Evolutionary conservation across 2,113 vertebrate species (phyloP), one percentile per base, ranked within the genome.

Genomic region (Callochromis pleurospilus): DNA sequence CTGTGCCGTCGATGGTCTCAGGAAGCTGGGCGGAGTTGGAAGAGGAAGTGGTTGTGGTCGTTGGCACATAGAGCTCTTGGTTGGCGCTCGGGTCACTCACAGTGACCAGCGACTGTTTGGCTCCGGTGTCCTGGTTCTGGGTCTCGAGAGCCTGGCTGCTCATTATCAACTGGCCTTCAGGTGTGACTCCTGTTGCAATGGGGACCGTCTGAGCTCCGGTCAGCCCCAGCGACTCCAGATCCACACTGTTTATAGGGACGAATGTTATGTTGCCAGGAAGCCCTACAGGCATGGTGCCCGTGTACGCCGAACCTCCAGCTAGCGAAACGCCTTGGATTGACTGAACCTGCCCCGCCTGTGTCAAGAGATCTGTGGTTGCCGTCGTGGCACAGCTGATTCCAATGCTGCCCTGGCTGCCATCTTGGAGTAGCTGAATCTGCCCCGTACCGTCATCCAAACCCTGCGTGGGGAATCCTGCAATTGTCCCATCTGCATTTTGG

Each of bases 201-300:
- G 97, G 94, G 26, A 96, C 94, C 1, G 95, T 97, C 96, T 99
- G 98, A 92, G 99, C 96, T 84, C 98, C 97, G 5, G 98, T 97
- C 84, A 99, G 97, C 94, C 99, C 99, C 91, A 99, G 96, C 85
- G 98, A 99, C 97, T 99, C 98, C 95, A 99, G 96, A 95, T 99
- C 98, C 86, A 99, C 96, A 86, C 98, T 99, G 93, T 99, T 99
- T 94, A 99, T 98, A 62, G 99, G 99, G 95, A 99, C 98, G 93
- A 99, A 99, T 12, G 99, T 98, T 93, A 99, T 99, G 96, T 99
- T 99, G 91, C 98, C 95, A 5, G 98, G 98, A 93, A 99, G 94
- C 85, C 98, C 98, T 77, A 99, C 97, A 73, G 98, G 97, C 86
- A 98, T 96, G 93, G 98, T 97, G 84, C 97, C 92, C 89, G 96